These are phyloP conservation scores for Ectemnius lituratus DNA, from an alignment of 2,888 invertebrate genomes.

Conservation along the genomic window DNA sequence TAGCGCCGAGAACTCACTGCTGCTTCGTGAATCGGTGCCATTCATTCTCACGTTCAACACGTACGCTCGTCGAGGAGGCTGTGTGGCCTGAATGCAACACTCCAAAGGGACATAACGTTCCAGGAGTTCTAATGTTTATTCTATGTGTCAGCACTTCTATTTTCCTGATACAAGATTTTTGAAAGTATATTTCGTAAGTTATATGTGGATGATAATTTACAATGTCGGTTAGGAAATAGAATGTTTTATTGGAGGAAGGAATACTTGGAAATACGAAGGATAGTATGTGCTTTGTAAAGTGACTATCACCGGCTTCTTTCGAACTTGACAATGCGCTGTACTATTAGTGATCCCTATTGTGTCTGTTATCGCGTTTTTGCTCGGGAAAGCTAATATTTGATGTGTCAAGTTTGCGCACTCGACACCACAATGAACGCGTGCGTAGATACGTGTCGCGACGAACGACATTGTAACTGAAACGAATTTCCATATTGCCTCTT, in stretches of 20 bases:
- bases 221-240: too few relatives aligned
- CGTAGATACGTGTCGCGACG: not conserved
- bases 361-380: not conserved
- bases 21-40: slow-evolving; percentile 34
- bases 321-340: not conserved
- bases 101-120: too few relatives aligned
- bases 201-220: too few relatives aligned
- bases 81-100: too few relatives aligned
- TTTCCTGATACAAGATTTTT: too few relatives aligned
- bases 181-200: too few relatives aligned
- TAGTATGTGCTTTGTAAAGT: not conserved
- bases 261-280: not conserved
- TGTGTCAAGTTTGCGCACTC: not conserved
- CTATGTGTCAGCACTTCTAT: too few relatives aligned
- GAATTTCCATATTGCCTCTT: too few relatives aligned
- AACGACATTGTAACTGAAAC: not conserved
- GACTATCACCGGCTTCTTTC: not conserved
- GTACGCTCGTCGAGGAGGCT: too few relatives aligned
- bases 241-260: too few relatives aligned
- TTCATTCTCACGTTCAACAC: slow-evolving; percentile 33
- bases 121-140: too few relatives aligned
- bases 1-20: slow-evolving; percentile 36
- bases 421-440: not conserved
- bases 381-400: slow-evolving; percentile 1
- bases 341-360: not conserved